Conservation (phyloP, 2,797 vertebrate species). For the Peromyscus eremicus region DNA sequence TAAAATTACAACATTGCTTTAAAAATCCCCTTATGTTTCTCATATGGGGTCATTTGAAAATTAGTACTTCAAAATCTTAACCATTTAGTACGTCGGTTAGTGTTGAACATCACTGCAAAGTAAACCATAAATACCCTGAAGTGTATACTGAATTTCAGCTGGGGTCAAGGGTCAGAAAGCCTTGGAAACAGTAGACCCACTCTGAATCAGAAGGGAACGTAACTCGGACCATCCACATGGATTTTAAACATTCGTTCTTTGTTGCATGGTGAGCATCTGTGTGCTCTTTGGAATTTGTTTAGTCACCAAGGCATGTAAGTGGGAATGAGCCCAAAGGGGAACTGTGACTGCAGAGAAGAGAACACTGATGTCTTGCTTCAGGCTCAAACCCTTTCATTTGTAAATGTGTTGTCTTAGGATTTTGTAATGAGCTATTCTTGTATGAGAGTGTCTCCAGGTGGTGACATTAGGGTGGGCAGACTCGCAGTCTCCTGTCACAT, state of each 20-base stretch:
- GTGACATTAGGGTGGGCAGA: neutral
- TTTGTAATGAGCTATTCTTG: slow-evolving; percentile 35
- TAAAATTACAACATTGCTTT: slow-evolving; percentile 56
- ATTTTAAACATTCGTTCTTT: slow-evolving; percentile 32
- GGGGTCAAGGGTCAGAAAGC: neutral
- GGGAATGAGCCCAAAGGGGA: neutral
- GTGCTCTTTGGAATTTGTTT: slow-evolving; percentile 37
- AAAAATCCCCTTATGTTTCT: slow-evolving; percentile 59
- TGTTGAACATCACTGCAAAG: slow-evolving; percentile 23
- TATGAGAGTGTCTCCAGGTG: neutral
- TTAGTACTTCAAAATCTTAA: slow-evolving; percentile 15
- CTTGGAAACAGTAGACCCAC: slow-evolving; percentile 43
- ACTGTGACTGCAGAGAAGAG: neutral
- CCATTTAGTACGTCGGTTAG: slow-evolving; percentile 51
- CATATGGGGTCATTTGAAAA: slow-evolving; percentile 33
- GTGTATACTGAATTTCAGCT: slow-evolving; percentile 33
- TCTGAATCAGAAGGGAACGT: neutral
- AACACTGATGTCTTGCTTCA: neutral
- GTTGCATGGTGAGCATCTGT: neutral
- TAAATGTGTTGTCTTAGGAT: neutral
- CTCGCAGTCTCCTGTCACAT: neutral
- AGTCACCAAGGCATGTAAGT: slow-evolving; percentile 11
- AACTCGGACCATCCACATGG: slow-evolving; percentile 44
- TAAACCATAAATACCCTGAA: slow-evolving; percentile 19
- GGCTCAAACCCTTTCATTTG: neutral